Conservation (phyloP, 2,888 invertebrate genomes). For the Drosophila anceps region DNA sequence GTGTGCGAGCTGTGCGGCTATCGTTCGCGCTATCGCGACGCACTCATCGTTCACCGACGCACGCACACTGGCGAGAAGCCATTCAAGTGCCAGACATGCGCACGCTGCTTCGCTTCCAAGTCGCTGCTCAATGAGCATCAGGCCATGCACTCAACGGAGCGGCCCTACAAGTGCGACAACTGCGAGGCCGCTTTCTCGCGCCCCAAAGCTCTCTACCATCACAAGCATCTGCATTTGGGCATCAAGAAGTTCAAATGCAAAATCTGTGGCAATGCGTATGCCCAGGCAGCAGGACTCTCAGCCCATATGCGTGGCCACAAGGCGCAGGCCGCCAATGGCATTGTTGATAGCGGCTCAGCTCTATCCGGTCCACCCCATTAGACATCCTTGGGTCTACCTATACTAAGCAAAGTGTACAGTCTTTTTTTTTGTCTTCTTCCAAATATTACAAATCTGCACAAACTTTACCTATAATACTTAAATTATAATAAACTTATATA, state of each 20-base stretch:
- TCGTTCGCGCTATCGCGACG: slow-evolving; percentile 73
- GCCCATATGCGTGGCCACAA: slow-evolving; percentile 82
- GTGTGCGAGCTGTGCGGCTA: slow-evolving; percentile 81
- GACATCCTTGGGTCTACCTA: neutral
- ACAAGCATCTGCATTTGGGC: slow-evolving; percentile 78
- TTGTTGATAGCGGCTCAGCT: slow-evolving; percentile 1
- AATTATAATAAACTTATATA: neutral
- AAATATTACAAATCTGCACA: neutral
- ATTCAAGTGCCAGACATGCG: slow-evolving; percentile 72
- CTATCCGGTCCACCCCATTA: slow-evolving; percentile 8
- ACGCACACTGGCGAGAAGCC: slow-evolving; percentile 82
- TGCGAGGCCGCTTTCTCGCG: slow-evolving; percentile 79
- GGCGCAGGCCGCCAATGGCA: slow-evolving; percentile 42
- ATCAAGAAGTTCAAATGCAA: slow-evolving; percentile 82
- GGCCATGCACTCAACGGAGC: slow-evolving; percentile 78
- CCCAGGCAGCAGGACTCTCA: slow-evolving; percentile 83
- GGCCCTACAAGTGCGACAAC: slow-evolving; percentile 72
- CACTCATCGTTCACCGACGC: slow-evolving; percentile 75
- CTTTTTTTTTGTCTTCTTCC: neutral
- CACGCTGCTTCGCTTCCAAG: slow-evolving; percentile 74
- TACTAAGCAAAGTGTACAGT: neutral
- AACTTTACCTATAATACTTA: neutral
- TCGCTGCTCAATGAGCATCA: slow-evolving; percentile 78
- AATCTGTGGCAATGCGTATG: slow-evolving; percentile 79
- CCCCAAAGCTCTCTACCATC: slow-evolving; percentile 77